Evolutionary conservation across 2,888 invertebrate species (phyloP).

Genomic region (Laothoe populi): DNA sequence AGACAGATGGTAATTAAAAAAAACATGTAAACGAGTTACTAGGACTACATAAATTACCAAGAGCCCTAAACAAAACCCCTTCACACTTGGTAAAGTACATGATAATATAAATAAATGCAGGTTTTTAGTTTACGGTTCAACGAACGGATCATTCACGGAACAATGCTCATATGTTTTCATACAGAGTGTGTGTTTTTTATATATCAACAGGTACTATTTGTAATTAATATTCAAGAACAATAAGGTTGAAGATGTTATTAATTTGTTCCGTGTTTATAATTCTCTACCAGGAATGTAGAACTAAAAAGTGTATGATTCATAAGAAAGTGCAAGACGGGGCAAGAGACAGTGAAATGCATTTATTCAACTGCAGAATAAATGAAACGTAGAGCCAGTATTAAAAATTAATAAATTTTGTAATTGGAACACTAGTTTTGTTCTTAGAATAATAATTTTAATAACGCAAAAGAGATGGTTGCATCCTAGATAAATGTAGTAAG

Average conservation of each 20-base stretch:
- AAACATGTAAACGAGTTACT: too few species aligned
- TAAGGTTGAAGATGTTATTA: not conserved
- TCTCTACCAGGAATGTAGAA: not conserved
- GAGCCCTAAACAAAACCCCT: constrained; percentile 18
- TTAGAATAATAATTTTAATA: not conserved
- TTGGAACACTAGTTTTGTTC: not conserved
- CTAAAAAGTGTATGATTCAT: not conserved
- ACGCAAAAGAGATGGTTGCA: not conserved
- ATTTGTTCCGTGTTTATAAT: not conserved
- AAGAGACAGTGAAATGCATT: not conserved
- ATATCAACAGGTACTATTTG: constrained; percentile 14
- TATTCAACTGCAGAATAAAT: not conserved
- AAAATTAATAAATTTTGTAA: not conserved
- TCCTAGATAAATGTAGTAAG: not conserved
- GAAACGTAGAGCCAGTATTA: not conserved
- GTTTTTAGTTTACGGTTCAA: constrained; percentile 28
- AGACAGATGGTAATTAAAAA: too few species aligned
- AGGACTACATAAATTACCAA: not conserved
- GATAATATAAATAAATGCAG: constrained; percentile 19
- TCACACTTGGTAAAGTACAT: constrained; percentile 18
- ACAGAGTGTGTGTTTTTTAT: constrained; percentile 7
- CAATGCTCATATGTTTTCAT: constrained; percentile 22
- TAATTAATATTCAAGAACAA: constrained; percentile 1
- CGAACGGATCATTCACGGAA: constrained; percentile 16
- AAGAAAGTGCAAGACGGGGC: not conserved